Conservation (phyloP, 2,797 vertebrate species). For the Enteromius afrohamiltoni region DNA sequence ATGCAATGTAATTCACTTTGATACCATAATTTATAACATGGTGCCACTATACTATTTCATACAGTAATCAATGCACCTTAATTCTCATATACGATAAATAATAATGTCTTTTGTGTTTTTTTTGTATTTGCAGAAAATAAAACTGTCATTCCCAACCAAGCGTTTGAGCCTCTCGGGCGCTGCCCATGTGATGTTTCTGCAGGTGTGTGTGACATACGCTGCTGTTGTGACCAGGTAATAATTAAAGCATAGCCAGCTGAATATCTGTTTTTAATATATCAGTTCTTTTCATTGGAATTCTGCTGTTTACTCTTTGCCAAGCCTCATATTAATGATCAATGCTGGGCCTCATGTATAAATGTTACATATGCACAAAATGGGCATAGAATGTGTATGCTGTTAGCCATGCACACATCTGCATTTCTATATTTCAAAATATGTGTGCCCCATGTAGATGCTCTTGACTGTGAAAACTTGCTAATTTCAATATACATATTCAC, state of each 20-base stretch:
- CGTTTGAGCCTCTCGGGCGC: constrained; percentile 86
- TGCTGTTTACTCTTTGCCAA: not conserved
- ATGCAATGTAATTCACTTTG: not conserved
- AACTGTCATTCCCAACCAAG: constrained; percentile 87
- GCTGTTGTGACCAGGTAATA: constrained; percentile 92
- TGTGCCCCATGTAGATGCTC: no score
- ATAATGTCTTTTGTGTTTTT: not conserved
- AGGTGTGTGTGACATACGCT: constrained; percentile 84
- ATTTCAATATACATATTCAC: no score
- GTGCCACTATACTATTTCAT: not conserved
- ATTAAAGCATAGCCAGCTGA: not conserved
- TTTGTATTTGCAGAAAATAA: constrained; percentile 78
- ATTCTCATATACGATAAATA: not conserved
- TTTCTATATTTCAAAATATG: no score
- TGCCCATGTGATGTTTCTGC: constrained; percentile 91
- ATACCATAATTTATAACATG: not conserved
- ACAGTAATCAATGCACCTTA: no score
- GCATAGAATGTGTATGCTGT: no score
- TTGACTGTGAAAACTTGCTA: no score
- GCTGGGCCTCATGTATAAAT: not conserved
- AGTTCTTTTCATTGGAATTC: not conserved
- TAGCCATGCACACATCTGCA: no score
- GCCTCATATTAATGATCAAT: not conserved
- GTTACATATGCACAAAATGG: no score
- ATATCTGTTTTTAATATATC: not conserved